Base-by-base conservation (phyloP, 1,140 invertebrate species). In the Cyclina sinensis region DNA sequence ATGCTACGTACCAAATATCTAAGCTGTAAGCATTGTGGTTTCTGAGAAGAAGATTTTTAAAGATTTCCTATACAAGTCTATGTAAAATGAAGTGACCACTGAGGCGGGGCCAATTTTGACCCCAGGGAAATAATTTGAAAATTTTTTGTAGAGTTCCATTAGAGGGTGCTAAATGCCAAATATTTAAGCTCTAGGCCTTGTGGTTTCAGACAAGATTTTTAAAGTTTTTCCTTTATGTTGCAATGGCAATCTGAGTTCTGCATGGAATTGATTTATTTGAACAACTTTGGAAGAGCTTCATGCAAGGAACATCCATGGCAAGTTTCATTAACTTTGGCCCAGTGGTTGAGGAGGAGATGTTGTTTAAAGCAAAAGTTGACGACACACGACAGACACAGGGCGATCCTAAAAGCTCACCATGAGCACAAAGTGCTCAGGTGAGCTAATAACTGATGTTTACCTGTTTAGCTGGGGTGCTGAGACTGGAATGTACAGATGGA, bases 391-490 rank as follows among this genome's bases (percentile, higher is more conserved):
- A 4, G 21, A 14, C 12, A 54, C 7, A 65, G 24, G 27, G 24
- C n/a, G 7, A 65, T 65, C 24, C 27, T 65, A 14, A 16, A 7
- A 43, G 43, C 43, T 43, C 43, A 43, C 43, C 14, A 4, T 43
- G 14, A 14, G 4, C 43, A 7, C 4, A 43, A 43, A 43, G 14
- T 43, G 43, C 43, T 14, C 43, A 43, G 14, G 14, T 43, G 43
- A 7, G 43, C 21, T 59, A 59, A 59, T 27, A 59, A 59, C 3
- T 73, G n/a, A 37, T 59, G 16, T 24, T 51, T 82, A 73, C 54
- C 68, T 73, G 32, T n/a, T 86, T 80, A 51, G 85, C 83, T 27
- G 84, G 1, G 27, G 35, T n/a, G 18, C 37, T 24, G 21, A 90
- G 68, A 27, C 87, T 68, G 5, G 54, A 16, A 46, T 87, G 85